These are phyloP conservation scores for Thysanoteuthis rhombus DNA, from an alignment of 2,888 invertebrate genomes.

Conservation along the genomic window DNA sequence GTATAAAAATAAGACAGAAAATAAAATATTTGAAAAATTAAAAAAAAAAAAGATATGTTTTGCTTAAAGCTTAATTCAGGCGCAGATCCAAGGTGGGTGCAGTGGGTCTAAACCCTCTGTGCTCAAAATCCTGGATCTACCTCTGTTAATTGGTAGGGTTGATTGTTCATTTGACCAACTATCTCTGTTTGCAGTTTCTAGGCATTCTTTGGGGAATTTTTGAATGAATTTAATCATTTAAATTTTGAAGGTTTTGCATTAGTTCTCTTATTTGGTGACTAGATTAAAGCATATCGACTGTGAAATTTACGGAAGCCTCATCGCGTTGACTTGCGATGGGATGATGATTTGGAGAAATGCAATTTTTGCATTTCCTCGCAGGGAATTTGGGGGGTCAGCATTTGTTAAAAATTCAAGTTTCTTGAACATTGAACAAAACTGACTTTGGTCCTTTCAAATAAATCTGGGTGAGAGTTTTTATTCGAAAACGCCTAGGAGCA, in stretches of 20 bases:
- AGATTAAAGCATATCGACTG: not conserved
- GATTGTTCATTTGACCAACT: not conserved
- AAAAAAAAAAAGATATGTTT: not conserved
- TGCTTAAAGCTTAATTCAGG: not conserved
- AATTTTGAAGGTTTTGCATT: not conserved
- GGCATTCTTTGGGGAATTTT: too few relatives aligned
- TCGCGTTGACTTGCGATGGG: not conserved
- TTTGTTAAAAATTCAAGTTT: not conserved
- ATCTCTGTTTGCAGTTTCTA: not conserved
- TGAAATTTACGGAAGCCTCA: not conserved
- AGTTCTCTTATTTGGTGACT: not conserved
- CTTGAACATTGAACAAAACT: not conserved
- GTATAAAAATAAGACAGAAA: slow-evolving; percentile 12
- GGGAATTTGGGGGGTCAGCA: not conserved
- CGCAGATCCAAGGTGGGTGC: too few relatives aligned
- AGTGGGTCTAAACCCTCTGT: too few relatives aligned
- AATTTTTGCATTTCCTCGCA: not conserved
- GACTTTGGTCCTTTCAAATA: not conserved
- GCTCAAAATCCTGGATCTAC: too few relatives aligned
- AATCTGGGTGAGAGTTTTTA: not conserved
- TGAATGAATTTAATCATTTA: not conserved
- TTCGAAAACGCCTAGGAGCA: not conserved
- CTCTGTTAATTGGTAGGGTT: too few relatives aligned
- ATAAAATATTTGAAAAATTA: not conserved
- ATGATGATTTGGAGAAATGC: not conserved